Conservation (phyloP, 2,113 vertebrate species). For the Oenanthe oenanthe region DNA sequence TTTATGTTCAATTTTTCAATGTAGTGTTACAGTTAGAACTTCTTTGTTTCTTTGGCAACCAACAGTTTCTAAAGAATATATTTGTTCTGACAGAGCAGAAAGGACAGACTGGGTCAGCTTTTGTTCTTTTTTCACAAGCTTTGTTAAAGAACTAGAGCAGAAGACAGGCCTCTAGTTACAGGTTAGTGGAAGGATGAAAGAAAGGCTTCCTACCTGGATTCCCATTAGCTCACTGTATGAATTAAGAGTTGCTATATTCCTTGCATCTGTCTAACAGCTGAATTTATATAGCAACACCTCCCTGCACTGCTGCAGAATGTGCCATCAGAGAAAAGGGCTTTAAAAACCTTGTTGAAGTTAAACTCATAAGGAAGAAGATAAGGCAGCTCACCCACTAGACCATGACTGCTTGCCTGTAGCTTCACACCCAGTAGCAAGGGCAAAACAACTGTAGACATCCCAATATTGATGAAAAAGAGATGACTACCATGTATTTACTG, state of each 20-base stretch:
- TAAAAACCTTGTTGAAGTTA: not conserved
- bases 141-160: not conserved
- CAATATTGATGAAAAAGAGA: not conserved
- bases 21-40: constrained; percentile 2
- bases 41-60: no score
- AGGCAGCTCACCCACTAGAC: not conserved
- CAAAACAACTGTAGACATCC: not conserved
- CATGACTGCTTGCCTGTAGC: not conserved
- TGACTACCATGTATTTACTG: not conserved
- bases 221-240: not conserved
- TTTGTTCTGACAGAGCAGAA: constrained; percentile 24
- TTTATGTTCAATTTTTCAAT: not conserved
- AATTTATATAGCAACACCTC: not conserved
- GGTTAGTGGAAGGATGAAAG: not conserved
- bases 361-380: not conserved
- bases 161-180: not conserved
- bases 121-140: not conserved
- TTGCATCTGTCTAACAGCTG: not conserved
- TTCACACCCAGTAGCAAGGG: not conserved
- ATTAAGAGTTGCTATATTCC: not conserved
- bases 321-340: not conserved
- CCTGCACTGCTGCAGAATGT: not conserved
- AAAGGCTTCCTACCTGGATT: not conserved
- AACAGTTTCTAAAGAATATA: constrained; percentile 9
- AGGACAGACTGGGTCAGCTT: not conserved